Percentiles rank a stretch among this genome's conserved stretches.
These are phyloP conservation scores for Orientallactaga sibirica DNA, from an alignment of 2,797 vertebrate genomes.

Conservation along the genomic window DNA sequence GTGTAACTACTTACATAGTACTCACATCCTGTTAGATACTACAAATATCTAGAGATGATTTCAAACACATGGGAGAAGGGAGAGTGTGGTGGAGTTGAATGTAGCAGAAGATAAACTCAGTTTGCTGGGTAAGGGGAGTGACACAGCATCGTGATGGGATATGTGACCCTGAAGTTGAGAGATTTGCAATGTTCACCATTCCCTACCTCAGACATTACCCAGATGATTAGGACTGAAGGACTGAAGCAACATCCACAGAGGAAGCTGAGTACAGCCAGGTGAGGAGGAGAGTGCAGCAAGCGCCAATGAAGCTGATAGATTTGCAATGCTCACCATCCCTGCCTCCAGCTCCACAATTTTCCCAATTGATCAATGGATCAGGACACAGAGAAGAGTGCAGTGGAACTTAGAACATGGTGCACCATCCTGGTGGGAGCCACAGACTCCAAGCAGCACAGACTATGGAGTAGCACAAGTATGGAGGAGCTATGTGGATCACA, in stretches of 20 bases:
- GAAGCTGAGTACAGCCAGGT: not conserved
- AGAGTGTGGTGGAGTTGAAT: not conserved
- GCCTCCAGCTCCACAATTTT: fast-evolving
- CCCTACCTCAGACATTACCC: not conserved
- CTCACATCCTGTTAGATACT: too few species aligned
- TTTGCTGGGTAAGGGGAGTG: not conserved
- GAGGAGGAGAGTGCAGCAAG: not conserved
- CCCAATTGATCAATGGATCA: not conserved
- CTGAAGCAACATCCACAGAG: too few species aligned
- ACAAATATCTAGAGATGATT: not conserved
- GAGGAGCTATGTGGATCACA: not conserved
- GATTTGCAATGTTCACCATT: not conserved
- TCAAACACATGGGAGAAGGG: not conserved
- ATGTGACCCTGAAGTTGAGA: not conserved
- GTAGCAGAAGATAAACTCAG: not conserved
- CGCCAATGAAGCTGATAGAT: not conserved
- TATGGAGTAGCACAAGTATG: too few species aligned
- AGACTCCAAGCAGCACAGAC: not conserved
- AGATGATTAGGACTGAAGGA: not conserved
- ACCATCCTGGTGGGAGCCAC: not conserved
- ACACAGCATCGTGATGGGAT: not conserved
- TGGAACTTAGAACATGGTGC: not conserved
- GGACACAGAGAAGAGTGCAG: not conserved
- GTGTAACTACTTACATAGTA: not conserved
- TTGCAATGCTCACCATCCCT: not conserved